Evolutionary conservation across 2,888 invertebrate species (phyloP).

Genomic region (Beris chalybata): DNA sequence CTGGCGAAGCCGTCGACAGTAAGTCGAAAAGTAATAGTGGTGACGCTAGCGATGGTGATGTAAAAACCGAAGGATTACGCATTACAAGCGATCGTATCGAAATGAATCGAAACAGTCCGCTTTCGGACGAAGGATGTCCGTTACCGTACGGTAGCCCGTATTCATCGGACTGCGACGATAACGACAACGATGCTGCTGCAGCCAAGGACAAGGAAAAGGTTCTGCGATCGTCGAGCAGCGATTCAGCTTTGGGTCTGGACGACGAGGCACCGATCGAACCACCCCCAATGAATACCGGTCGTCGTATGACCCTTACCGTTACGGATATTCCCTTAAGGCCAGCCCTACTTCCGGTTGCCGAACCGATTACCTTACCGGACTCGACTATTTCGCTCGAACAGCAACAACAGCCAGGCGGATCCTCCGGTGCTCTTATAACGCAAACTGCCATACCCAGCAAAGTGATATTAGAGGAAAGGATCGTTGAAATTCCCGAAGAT

Average conservation of each 20-base stretch:
- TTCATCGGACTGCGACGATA: slow-evolving; percentile 46
- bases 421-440: slow-evolving; percentile 34
- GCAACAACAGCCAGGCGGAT: slow-evolving; percentile 6
- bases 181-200: slow-evolving; percentile 38
- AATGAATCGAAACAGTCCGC: slow-evolving; percentile 44
- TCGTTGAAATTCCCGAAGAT: slow-evolving; percentile 58
- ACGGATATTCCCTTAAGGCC: slow-evolving; percentile 54
- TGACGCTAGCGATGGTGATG: background rate
- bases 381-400: slow-evolving; percentile 44
- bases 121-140: slow-evolving; percentile 54
- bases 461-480: slow-evolving; percentile 63
- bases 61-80: slow-evolving; percentile 20
- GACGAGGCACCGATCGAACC: slow-evolving; percentile 44
- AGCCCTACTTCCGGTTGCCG: slow-evolving; percentile 53
- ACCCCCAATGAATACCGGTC: slow-evolving; percentile 39
- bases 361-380: slow-evolving; percentile 53
- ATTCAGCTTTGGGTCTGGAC: slow-evolving; percentile 54
- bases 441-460: slow-evolving; percentile 50
- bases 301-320: slow-evolving; percentile 55
- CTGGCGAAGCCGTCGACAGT: slow-evolving; percentile 24
- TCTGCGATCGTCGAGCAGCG: slow-evolving; percentile 53
- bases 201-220: slow-evolving; percentile 49
- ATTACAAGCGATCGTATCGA: slow-evolving; percentile 35
- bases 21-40: background rate
- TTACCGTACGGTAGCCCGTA: slow-evolving; percentile 50